phyloP scores from a whole-genome alignment of 2,113 vertebrate species.

The Laticauda laticaudata region DNA sequence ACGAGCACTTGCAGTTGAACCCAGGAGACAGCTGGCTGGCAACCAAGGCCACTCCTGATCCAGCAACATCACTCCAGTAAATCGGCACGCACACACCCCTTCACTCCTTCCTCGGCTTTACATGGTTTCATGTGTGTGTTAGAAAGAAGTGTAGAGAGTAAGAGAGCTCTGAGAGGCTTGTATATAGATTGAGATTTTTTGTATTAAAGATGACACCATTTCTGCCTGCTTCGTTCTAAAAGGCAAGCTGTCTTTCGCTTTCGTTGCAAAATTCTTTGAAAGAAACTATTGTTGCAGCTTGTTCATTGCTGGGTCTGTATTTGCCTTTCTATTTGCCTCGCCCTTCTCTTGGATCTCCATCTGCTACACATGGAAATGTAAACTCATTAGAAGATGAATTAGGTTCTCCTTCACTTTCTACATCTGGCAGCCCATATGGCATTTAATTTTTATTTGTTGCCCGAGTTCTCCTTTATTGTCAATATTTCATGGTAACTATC shows the following conservation, averaged over 20 bases:
- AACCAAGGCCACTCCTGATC: no score
- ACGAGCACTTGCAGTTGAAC: no score
- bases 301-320: neutral
- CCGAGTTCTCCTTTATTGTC: neutral
- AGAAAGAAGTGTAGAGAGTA: neutral
- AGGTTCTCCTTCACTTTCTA: neutral
- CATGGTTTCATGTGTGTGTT: neutral
- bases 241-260: neutral
- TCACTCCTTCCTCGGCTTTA: neutral
- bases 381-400: neutral
- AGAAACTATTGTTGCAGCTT: neutral
- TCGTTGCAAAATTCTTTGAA: neutral
- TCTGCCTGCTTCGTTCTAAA: neutral
- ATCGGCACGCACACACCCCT: neutral
- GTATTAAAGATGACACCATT: neutral
- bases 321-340: neutral
- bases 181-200: neutral
- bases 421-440: neutral
- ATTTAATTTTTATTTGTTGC: neutral
- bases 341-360: neutral
- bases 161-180: neutral
- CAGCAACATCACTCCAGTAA: no score
- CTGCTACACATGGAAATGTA: neutral
- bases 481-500: neutral
- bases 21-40: no score